A percentile compares a stretch with the other conserved stretches of the same genome.
Evolutionary conservation across 2,888 invertebrate species (phyloP).

Genomic region (Lapara coniferarum): DNA sequence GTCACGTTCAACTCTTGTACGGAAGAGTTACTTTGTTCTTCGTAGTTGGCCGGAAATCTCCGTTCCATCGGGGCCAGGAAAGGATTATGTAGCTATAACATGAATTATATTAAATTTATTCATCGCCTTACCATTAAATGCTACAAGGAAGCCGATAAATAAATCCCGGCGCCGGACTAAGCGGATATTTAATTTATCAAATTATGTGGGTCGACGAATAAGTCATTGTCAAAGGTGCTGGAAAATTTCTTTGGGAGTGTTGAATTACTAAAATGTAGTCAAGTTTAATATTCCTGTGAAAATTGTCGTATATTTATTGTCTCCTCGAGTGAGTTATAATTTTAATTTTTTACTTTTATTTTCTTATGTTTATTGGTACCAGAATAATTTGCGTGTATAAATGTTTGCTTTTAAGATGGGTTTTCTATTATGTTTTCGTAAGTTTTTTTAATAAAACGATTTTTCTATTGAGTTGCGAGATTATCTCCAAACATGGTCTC

Average conservation of each 20-base stretch:
- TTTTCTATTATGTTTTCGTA: no score
- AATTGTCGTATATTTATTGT: no score
- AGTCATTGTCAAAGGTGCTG: neutral
- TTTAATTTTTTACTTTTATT: no score
- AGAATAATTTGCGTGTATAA: no score
- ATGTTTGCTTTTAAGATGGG: no score
- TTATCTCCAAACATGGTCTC: no score
- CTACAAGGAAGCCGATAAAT: conserved; percentile 27
- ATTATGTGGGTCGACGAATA: neutral
- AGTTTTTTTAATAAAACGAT: no score
- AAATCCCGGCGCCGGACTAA: conserved; percentile 10
- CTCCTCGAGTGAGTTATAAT: no score
- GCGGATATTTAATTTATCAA: conserved; percentile 25
- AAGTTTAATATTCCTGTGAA: no score
- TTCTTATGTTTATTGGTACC: no score
- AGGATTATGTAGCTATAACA: conserved; percentile 41
- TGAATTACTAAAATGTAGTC: neutral
- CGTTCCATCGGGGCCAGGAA: conserved; percentile 35
- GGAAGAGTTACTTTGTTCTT: conserved; percentile 44
- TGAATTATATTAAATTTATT: conserved; percentile 43
- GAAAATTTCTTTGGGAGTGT: neutral
- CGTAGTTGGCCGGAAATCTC: conserved; percentile 38
- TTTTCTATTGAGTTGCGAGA: no score
- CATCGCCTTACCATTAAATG: conserved; percentile 31
- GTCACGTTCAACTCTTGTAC: conserved; percentile 50